A percentile compares a stretch with the other conserved stretches of the same genome.
phyloP scores from a whole-genome alignment of 2,113 vertebrate genomes.

The Himantopus leucocephalus region DNA sequence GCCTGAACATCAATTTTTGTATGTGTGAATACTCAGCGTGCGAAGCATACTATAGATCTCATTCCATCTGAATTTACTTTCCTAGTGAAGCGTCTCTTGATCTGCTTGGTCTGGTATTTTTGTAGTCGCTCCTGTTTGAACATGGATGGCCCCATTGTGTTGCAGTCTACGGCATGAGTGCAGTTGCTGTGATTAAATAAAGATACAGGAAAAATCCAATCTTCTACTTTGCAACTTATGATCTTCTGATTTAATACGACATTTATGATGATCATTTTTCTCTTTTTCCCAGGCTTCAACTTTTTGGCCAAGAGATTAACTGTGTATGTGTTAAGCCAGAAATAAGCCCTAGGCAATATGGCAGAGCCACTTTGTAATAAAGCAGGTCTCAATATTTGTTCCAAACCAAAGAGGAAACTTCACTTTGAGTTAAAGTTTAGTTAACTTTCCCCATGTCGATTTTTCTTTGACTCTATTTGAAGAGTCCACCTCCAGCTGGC shows the following conservation, averaged over 20 bases:
- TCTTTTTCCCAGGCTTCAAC: not conserved
- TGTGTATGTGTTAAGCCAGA: not conserved
- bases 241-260: not conserved
- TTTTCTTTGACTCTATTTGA: conserved; percentile 54
- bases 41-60: not conserved
- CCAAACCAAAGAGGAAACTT: conserved; percentile 45
- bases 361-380: conserved; percentile 38
- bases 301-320: not conserved
- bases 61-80: conserved; percentile 27
- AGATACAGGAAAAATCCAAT: not conserved
- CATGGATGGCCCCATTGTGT: not conserved
- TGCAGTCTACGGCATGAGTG: not conserved
- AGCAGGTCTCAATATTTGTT: conserved; percentile 55
- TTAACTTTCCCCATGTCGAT: conserved; percentile 5
- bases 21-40: not conserved
- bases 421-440: conserved; percentile 60
- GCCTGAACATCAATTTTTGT: not conserved
- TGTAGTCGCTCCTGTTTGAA: not conserved
- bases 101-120: conserved; percentile 13
- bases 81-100: not conserved
- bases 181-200: conserved; percentile 28
- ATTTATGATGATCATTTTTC: not conserved
- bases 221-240: not conserved
- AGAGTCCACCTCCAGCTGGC: conserved; percentile 39
- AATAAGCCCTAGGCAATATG: conserved; percentile 28